Evolutionary conservation across 2,888 invertebrate genomes (phyloP).

Genomic region (Cryptus viduatorius): DNA sequence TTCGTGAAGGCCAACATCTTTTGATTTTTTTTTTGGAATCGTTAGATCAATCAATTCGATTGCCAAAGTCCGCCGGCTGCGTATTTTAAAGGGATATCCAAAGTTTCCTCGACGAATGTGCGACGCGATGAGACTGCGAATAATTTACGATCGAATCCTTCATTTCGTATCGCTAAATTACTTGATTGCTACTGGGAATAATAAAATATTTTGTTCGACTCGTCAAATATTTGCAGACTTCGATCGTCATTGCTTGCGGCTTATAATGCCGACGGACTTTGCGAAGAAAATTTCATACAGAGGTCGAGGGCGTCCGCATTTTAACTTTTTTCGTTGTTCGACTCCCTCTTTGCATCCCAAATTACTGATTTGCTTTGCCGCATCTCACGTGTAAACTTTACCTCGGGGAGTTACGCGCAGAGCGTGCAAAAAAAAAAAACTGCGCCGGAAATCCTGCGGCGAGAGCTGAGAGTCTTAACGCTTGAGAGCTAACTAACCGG

Average conservation of each 20-base stretch:
- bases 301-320: constrained; percentile 35
- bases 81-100: background rate
- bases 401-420: background rate
- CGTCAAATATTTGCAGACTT: constrained; percentile 8
- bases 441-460: background rate
- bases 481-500: constrained; percentile 41
- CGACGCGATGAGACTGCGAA: background rate
- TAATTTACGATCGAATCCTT: background rate
- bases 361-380: constrained; percentile 11
- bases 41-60: background rate
- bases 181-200: constrained; percentile 1
- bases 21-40: background rate
- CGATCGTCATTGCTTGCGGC: background rate
- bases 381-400: background rate
- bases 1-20: background rate
- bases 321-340: background rate
- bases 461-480: constrained; percentile 18
- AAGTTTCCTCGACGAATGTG: background rate
- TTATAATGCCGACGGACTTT: background rate
- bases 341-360: constrained; percentile 21
- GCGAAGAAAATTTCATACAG: background rate
- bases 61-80: background rate
- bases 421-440: constrained; percentile 25
- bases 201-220: constrained; percentile 20
- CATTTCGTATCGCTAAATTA: background rate